phyloP scores from a whole-genome alignment of 2,113 vertebrate genomes.

The Prolemur simus region DNA sequence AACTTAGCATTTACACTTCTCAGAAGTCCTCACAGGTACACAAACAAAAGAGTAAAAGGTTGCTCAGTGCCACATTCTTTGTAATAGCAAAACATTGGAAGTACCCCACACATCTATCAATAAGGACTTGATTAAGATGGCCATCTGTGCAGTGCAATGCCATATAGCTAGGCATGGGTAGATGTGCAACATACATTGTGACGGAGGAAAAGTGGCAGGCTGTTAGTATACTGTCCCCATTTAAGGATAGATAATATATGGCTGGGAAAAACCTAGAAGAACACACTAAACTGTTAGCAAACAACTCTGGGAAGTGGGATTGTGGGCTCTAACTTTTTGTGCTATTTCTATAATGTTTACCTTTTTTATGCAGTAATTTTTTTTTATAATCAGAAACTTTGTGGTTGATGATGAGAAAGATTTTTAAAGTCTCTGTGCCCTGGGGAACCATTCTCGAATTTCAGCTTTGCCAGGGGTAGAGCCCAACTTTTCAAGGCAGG shows the following conservation, averaged over 20 bases:
- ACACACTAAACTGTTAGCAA: background rate
- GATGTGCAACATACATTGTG: background rate
- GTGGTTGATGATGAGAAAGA: background rate
- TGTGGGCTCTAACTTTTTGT: background rate
- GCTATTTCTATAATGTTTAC: background rate
- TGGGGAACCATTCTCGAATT: background rate
- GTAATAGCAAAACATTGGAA: background rate
- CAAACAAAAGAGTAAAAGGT: background rate
- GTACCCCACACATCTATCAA: background rate
- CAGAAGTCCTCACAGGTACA: background rate
- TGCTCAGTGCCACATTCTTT: background rate
- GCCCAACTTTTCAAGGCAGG: background rate
- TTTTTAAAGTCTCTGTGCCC: background rate
- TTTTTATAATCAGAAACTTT: background rate
- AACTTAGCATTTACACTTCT: background rate
- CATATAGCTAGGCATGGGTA: background rate
- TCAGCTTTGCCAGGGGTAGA: background rate
- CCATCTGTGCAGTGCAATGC: background rate
- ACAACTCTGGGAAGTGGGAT: background rate
- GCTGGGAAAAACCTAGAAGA: background rate
- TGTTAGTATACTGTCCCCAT: fast-evolving
- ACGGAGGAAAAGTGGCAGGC: background rate
- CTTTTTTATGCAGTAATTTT: background rate
- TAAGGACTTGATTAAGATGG: background rate
- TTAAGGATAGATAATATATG: background rate